These are phyloP conservation scores for Adineta ricciae DNA, from an alignment of 2,888 invertebrate genomes.

Conservation along the genomic window DNA sequence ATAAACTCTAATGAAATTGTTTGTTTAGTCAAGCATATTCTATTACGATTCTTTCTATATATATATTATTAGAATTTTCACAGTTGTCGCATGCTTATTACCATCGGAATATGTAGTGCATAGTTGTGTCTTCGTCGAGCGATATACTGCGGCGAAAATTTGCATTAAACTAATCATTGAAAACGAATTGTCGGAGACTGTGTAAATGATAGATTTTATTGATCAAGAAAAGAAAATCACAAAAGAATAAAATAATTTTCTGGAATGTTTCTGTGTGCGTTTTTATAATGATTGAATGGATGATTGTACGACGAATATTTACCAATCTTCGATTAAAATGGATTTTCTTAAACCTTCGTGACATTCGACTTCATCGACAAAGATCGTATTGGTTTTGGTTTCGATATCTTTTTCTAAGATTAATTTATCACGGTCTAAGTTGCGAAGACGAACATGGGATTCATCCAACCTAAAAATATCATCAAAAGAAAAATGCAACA, in stretches of 20 bases:
- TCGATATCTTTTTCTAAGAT: slow-evolving; percentile 83
- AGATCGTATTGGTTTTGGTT: slow-evolving; percentile 75
- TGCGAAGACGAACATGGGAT: slow-evolving; percentile 56
- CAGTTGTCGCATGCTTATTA: no score
- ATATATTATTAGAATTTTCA: no score
- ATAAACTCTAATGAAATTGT: no score
- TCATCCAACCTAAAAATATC: slow-evolving; percentile 37
- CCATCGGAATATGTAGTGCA: no score
- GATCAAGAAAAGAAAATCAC: background rate
- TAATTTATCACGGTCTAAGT: slow-evolving; percentile 72
- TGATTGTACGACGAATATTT: background rate
- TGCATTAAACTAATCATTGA: no score
- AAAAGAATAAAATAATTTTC: background rate
- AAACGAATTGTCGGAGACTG: no score
- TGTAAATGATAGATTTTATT: background rate
- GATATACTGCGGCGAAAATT: no score
- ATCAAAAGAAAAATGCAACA: background rate
- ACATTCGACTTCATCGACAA: slow-evolving; percentile 86
- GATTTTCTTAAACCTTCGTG: slow-evolving; percentile 50
- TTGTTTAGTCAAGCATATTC: no score
- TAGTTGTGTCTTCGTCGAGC: no score
- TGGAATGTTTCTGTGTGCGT: background rate
- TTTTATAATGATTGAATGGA: background rate
- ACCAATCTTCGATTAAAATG: slow-evolving; percentile 26
- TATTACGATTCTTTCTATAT: no score